phyloP scores from a whole-genome alignment of 2,113 vertebrate species.

The Corythaixoides concolor region DNA sequence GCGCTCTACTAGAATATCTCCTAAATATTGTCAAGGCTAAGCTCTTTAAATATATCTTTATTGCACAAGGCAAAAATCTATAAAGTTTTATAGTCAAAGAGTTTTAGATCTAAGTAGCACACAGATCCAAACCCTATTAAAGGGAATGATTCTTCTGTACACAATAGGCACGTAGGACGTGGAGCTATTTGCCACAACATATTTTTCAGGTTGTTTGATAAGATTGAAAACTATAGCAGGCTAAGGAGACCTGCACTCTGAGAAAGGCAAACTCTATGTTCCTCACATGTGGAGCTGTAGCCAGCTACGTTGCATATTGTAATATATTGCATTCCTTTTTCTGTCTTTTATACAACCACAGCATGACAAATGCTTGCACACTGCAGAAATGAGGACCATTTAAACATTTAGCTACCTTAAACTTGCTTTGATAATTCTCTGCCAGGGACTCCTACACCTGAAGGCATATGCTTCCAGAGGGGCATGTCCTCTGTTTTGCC shows the following conservation, averaged over 20 bases:
- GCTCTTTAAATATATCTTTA: background rate
- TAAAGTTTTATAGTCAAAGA: background rate
- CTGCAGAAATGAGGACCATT: background rate
- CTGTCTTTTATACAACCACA: background rate
- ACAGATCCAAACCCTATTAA: background rate
- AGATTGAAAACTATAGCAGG: background rate
- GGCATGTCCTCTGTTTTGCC: background rate
- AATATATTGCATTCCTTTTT: background rate
- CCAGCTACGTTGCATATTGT: background rate
- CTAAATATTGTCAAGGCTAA: background rate
- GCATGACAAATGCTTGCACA: background rate
- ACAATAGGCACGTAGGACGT: background rate
- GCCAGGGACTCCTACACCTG: background rate
- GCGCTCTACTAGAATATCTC: background rate
- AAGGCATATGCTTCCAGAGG: background rate
- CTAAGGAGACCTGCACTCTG: accelerated
- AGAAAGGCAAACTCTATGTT: background rate
- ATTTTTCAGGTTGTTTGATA: background rate
- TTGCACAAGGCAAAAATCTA: background rate
- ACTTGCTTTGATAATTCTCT: background rate
- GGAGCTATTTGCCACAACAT: background rate
- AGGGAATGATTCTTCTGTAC: background rate
- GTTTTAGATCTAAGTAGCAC: background rate
- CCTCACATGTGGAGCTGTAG: background rate
- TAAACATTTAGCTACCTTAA: background rate